Percentiles rank a stretch among this genome's conserved stretches.
phyloP scores from a whole-genome alignment of 2,888 invertebrate species.

The Agrotis puta region DNA sequence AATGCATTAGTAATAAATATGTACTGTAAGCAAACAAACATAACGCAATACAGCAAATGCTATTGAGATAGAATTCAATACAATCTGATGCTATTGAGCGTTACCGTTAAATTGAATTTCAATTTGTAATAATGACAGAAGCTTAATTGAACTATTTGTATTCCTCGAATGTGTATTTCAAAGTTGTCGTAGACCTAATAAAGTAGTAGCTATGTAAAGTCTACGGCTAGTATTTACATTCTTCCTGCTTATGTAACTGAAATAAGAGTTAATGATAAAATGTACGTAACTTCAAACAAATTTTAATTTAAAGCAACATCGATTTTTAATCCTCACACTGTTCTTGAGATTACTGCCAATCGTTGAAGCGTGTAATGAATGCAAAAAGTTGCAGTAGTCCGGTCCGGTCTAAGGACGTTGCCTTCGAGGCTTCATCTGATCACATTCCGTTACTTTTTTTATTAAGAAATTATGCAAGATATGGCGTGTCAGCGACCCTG shows the following conservation, averaged over 20 bases:
- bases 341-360: conserved; percentile 18
- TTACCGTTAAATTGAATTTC: not conserved
- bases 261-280: not conserved
- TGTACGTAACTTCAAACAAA: not conserved
- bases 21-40: no score
- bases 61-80: not conserved
- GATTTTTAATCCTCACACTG: conserved; percentile 27
- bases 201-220: no score
- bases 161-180: no score
- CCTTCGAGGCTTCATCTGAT: conserved; percentile 48
- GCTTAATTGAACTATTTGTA: not conserved
- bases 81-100: not conserved
- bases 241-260: not conserved
- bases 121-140: not conserved
- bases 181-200: no score
- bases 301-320: conserved; percentile 26
- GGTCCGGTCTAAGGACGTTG: conserved; percentile 53
- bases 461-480: conserved; percentile 62
- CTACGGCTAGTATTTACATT: no score
- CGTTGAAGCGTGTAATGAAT: conserved; percentile 28
- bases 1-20: no score
- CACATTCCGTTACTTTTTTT: conserved; percentile 55
- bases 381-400: conserved; percentile 49
- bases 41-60: not conserved
- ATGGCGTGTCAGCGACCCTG: conserved; percentile 58